These are phyloP conservation scores for Proisotoma minuta DNA, from an alignment of 2,888 invertebrate species.

Conservation along the genomic window DNA sequence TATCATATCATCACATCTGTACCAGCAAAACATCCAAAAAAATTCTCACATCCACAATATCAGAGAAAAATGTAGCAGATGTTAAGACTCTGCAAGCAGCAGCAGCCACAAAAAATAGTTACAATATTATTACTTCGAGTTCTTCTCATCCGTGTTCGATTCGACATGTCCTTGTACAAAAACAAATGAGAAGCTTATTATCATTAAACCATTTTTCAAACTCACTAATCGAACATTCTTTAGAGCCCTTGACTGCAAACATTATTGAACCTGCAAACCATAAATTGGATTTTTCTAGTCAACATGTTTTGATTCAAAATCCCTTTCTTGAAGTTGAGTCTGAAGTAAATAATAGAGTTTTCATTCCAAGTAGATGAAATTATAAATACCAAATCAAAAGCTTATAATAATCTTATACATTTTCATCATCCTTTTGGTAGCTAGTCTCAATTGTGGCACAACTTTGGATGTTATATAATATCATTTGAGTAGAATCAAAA, in stretches of 20 bases:
- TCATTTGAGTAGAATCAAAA: no score
- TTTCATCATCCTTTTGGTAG: no score
- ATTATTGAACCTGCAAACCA: no score
- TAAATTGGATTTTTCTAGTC: no score
- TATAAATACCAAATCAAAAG: no score
- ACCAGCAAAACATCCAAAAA: not conserved
- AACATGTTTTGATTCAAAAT: no score
- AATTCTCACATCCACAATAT: not conserved
- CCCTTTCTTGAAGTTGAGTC: no score
- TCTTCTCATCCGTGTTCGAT: not conserved
- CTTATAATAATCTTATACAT: no score
- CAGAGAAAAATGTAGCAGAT: slow-evolving; percentile 3
- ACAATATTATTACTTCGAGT: not conserved
- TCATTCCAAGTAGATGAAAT: no score
- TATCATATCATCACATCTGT: slow-evolving; percentile 2
- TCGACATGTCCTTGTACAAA: not conserved
- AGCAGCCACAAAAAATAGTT: not conserved
- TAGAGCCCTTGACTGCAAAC: slow-evolving; percentile 1
- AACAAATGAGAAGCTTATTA: not conserved
- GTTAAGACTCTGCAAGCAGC: not conserved
- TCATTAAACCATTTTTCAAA: not conserved
- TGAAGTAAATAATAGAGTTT: no score
- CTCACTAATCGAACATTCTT: not conserved
- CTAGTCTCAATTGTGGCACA: no score
- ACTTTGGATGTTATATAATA: no score